Base-by-base conservation (phyloP, 2,888 invertebrate genomes). In the Endomychus coccineus region DNA sequence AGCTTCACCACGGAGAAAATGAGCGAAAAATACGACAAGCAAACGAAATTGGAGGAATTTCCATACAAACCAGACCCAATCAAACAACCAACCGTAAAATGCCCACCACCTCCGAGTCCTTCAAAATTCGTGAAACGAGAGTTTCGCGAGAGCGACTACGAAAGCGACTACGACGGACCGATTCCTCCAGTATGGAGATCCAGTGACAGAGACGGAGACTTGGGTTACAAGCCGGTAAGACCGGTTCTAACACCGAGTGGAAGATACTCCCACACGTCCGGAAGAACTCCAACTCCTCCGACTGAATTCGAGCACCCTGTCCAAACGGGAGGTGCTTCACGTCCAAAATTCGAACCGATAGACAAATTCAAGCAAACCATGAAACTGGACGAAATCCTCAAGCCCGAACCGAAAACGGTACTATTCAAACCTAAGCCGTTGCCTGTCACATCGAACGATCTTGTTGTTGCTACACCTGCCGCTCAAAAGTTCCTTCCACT, bases 61-160 rank as follows among this genome's bases (percentile, higher is more conserved):
- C 70, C 67, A 2, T 71, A 57, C 50, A 61, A 67, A 49, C 59
- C 69, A 14, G 68, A 68, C 24, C 59, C 63, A 11, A 52, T 53
- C 7, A 59, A 53, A 39, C 58, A 59, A 17, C 61, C 59, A 37
- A 56, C 58, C 47, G 58, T 54, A 22, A 67, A 64, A 46, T 59
- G 66, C 2, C 71, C 72, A 22, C 69, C 71, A 16, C 71, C 75
- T 30, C 71, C 74, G 14, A 77, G 74, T 61, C 79, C 80, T 36
- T 77, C 77, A 14, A 79, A 74, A 63, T 82, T 80, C 58, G 63
- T 74, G 12, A 77, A 74, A 59, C 70, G 75, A 46, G 78, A 78
- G 63, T 76, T 76, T 59, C 69, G 71, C 33, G 78, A 77, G 58
- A 81, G 78, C 54, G 82, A 82, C 56, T 80, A 80, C 54, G 80